Percentiles rank a stretch among this genome's conserved stretches.
Evolutionary conservation across 2,113 vertebrate genomes (phyloP).

Genomic region (Cinclus mexicanus): DNA sequence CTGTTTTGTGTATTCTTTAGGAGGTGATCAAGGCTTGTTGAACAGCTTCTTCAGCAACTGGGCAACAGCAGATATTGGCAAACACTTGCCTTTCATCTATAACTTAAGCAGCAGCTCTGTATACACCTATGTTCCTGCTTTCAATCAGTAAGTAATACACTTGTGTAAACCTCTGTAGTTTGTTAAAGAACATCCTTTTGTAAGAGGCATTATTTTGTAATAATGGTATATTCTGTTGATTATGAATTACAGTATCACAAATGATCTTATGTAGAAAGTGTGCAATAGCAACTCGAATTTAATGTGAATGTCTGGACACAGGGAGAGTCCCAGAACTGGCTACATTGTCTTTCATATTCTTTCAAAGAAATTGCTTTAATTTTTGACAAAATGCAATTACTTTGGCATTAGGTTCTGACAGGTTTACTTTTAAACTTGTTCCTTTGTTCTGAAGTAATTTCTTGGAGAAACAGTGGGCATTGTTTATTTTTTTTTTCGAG

Average conservation of each 20-base stretch:
- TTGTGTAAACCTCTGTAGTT: not conserved
- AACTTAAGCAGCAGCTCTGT: constrained; percentile 75
- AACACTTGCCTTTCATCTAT: constrained; percentile 82
- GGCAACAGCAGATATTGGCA: constrained; percentile 76
- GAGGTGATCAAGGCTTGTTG: constrained; percentile 86
- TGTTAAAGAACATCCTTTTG: not conserved
- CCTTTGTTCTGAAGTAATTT: not conserved
- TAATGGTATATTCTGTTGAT: not conserved
- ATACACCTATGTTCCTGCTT: constrained; percentile 82
- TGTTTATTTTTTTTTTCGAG: not conserved
- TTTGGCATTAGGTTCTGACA: not conserved
- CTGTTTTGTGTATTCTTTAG: constrained; percentile 31
- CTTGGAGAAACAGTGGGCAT: not conserved
- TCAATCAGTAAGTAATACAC: constrained; percentile 76
- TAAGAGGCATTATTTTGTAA: not conserved
- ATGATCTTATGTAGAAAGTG: not conserved
- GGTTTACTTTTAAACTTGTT: not conserved
- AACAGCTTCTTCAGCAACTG: constrained; percentile 83
- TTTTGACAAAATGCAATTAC: not conserved
- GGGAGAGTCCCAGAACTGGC: not conserved
- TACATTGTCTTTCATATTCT: not conserved
- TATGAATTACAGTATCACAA: not conserved
- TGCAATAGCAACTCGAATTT: not conserved
- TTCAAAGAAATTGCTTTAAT: not conserved
- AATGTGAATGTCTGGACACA: not conserved